Percentiles rank a stretch among this genome's conserved stretches.
Conservation (phyloP, 2,888 invertebrate species). For the Brachyopa scutellaris region DNA sequence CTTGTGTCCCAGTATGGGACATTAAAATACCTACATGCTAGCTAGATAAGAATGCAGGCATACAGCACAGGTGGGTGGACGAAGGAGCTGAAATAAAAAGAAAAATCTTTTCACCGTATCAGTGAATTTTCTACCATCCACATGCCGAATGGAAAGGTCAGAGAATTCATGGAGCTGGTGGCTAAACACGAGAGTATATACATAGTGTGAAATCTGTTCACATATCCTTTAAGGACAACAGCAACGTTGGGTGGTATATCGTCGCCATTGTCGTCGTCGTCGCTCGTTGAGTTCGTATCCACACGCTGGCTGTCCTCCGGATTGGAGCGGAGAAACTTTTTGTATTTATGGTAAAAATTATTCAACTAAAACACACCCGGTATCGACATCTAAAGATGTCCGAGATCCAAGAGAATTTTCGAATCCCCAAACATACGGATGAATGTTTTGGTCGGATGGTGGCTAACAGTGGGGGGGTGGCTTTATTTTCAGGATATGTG, state of each 20-base stretch:
- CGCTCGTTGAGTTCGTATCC: not conserved
- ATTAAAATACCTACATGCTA: constrained; percentile 27
- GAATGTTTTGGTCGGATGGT: constrained; percentile 8
- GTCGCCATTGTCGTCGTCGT: not conserved
- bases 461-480: not conserved
- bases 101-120: constrained; percentile 19
- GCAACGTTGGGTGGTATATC: not conserved
- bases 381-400: constrained; percentile 50
- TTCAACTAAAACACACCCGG: constrained; percentile 66
- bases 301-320: not conserved
- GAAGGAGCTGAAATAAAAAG: constrained; percentile 15
- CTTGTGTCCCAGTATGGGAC: not conserved
- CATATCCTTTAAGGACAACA: constrained; percentile 44
- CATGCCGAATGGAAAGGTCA: constrained; percentile 48
- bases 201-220: constrained; percentile 42
- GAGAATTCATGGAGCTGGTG: constrained; percentile 32
- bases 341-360: constrained; percentile 69
- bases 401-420: constrained; percentile 42
- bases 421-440: constrained; percentile 38
- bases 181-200: constrained; percentile 10
- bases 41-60: constrained; percentile 29
- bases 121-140: constrained; percentile 11
- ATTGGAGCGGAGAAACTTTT: constrained; percentile 50
- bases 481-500: constrained; percentile 17
- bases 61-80: constrained; percentile 40